A percentile compares a stretch with the other conserved stretches of the same genome.
These are phyloP conservation scores for Gymnoscelis rufifasciata DNA, from an alignment of 2,888 invertebrate species.

Conservation along the genomic window DNA sequence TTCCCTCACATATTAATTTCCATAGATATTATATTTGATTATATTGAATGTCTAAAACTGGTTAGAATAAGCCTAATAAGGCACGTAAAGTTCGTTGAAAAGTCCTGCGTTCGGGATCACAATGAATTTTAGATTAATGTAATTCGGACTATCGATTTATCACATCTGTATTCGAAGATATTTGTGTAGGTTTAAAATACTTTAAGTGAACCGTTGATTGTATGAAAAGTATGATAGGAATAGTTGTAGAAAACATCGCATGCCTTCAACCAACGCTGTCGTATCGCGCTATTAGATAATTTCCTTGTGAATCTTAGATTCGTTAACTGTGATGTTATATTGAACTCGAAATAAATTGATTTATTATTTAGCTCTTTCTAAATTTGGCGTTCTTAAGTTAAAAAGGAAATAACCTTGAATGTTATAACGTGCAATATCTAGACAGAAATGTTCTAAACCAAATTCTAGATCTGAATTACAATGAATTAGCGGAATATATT, in stretches of 20 bases:
- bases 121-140: too few species aligned
- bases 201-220: conserved; percentile 16
- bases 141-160: too few species aligned
- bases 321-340: conserved; percentile 28
- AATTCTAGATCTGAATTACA: conserved; percentile 6
- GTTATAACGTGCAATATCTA: conserved; percentile 1
- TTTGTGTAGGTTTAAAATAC: conserved; percentile 23
- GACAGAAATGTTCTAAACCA: not conserved
- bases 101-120: too few species aligned
- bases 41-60: too few species aligned
- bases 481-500: not conserved
- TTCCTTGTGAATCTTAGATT: conserved; percentile 31
- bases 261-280: too few species aligned
- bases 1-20: not conserved
- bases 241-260: too few species aligned
- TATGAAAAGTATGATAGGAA: conserved; percentile 20
- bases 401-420: too few species aligned
- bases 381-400: conserved; percentile 13
- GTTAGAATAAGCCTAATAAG: too few species aligned
- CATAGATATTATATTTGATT: too few species aligned
- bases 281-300: conserved; percentile 15
- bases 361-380: conserved; percentile 5
- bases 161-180: not conserved
- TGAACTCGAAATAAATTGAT: conserved; percentile 10
- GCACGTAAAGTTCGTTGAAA: too few species aligned